phyloP scores from a whole-genome alignment of 2,888 invertebrate genomes.

The Lepas anatifera region DNA sequence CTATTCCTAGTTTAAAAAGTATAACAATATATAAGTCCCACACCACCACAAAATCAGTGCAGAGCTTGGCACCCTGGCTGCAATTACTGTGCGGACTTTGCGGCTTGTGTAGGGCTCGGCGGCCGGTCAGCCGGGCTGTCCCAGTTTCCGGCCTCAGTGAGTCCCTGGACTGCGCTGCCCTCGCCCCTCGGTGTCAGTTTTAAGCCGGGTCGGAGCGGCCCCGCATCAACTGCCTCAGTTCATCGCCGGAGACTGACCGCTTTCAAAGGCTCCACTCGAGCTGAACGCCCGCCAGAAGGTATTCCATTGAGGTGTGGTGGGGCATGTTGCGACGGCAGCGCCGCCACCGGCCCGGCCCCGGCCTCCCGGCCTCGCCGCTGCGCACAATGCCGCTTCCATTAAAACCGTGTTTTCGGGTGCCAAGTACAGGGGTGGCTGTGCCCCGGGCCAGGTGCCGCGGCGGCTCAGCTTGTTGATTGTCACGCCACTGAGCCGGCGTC shows the following conservation, averaged over 20 bases:
- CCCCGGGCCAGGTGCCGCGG: not conserved
- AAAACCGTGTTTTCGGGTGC: slow-evolving; percentile 8
- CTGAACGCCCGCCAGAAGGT: not conserved
- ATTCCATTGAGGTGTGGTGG: not conserved
- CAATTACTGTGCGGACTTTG: no score
- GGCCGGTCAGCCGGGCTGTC: no score
- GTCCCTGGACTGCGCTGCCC: no score
- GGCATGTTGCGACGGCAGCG: not conserved
- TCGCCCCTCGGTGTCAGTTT: no score
- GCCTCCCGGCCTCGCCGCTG: not conserved
- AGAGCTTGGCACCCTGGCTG: no score
- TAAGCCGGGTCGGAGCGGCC: not conserved
- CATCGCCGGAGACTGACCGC: not conserved
- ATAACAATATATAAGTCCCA: no score
- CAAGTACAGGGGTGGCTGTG: not conserved
- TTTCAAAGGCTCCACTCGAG: not conserved
- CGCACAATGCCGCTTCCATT: not conserved
- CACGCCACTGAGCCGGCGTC: not conserved
- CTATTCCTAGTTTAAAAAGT: no score
- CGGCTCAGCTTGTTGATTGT: not conserved
- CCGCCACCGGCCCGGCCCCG: not conserved
- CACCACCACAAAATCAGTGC: no score
- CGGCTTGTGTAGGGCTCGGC: no score
- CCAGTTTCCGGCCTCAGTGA: no score
- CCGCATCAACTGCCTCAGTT: not conserved